Conservation (phyloP, 2,113 vertebrate genomes). For the Myrmophylax atrothorax region DNA sequence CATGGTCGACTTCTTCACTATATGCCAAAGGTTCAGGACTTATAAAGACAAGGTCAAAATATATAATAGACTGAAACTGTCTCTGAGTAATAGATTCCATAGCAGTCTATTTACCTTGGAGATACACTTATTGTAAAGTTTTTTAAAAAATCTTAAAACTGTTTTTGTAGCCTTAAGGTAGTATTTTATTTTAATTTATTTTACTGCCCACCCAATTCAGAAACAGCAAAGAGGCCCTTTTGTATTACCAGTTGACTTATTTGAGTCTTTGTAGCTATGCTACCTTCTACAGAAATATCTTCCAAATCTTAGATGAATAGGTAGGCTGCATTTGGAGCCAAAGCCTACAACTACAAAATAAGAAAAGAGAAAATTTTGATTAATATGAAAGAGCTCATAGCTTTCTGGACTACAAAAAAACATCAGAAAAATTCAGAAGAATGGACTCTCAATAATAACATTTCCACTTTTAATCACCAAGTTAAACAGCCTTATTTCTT, state of each 20-base stretch:
- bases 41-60: background rate
- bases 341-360: conserved; percentile 31
- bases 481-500: conserved; percentile 39
- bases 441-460: background rate
- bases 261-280: background rate
- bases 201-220: background rate
- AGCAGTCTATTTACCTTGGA: background rate
- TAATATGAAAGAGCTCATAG: background rate
- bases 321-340: conserved; percentile 56
- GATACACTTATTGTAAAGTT: background rate
- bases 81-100: background rate
- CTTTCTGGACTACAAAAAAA: background rate
- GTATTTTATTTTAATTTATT: background rate
- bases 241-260: background rate
- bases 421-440: conserved; percentile 13
- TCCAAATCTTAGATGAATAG: conserved; percentile 38
- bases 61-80: background rate
- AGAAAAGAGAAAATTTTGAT: conserved; percentile 28
- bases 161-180: background rate
- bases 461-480: conserved; percentile 36
- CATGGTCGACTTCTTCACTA: background rate
- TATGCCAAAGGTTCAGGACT: background rate
- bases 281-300: background rate
- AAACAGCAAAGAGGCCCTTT: background rate
- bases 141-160: background rate